A percentile compares a stretch with the other conserved stretches of the same genome.
phyloP scores from a whole-genome alignment of 1,140 invertebrate genomes.

The Heliconius eleuchia region DNA sequence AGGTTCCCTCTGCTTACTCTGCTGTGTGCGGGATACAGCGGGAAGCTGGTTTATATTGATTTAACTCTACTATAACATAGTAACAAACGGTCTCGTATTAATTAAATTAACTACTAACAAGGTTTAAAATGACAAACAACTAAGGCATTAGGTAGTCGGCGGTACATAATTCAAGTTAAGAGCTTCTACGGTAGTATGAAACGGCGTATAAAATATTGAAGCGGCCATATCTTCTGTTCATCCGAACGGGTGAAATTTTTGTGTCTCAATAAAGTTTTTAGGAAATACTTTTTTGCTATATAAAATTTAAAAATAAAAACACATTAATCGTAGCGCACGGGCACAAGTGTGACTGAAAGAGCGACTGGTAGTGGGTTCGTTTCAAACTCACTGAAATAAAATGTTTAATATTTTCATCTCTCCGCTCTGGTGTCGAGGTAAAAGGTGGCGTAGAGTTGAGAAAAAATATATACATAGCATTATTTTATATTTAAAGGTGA shows the following conservation, averaged over 20 bases:
- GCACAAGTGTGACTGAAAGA: too few relatives aligned
- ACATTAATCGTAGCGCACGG: too few relatives aligned
- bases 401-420: too few relatives aligned
- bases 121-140: conserved; percentile 29
- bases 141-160: conserved; percentile 21
- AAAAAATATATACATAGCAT: too few relatives aligned
- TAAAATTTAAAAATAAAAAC: neutral
- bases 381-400: too few relatives aligned
- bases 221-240: conserved; percentile 33
- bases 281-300: neutral
- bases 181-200: conserved; percentile 41
- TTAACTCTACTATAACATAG: neutral
- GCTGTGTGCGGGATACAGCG: too few relatives aligned
- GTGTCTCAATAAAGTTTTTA: neutral
- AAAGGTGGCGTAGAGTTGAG: too few relatives aligned
- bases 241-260: conserved; percentile 14
- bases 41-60: too few relatives aligned
- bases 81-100: neutral
- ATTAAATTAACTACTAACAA: neutral
- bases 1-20: too few relatives aligned
- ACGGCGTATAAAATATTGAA: conserved; percentile 47
- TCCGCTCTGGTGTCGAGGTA: too few relatives aligned
- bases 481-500: too few relatives aligned
- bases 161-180: conserved; percentile 42
- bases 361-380: too few relatives aligned